Conservation (phyloP, 2,888 invertebrate genomes). For the Pseudeuparius sepicola region DNA sequence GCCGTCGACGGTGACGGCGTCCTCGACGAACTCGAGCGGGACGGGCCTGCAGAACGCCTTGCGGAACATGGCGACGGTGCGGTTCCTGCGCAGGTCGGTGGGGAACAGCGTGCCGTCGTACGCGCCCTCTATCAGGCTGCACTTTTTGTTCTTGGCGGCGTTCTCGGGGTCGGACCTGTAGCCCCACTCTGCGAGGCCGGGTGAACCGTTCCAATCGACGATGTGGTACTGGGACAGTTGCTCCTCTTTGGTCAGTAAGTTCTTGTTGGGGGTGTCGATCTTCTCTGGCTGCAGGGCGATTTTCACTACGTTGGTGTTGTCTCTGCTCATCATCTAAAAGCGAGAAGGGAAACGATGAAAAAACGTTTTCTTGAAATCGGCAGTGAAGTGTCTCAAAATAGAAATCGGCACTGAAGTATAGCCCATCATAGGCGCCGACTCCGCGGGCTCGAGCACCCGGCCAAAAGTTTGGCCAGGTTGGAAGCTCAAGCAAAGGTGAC, state of each 20-base stretch:
- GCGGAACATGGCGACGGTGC: slow-evolving; percentile 54
- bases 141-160: slow-evolving; percentile 42
- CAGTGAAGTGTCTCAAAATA: too few relatives aligned
- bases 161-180: slow-evolving; percentile 37
- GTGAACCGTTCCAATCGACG: slow-evolving; percentile 51
- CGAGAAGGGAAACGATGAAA: slow-evolving; percentile 16
- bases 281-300: slow-evolving; percentile 39
- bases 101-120: slow-evolving; percentile 69
- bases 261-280: slow-evolving; percentile 22
- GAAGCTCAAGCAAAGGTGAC: too few relatives aligned
- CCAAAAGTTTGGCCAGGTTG: too few relatives aligned
- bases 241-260: slow-evolving; percentile 27
- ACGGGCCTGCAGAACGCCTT: slow-evolving; percentile 68
- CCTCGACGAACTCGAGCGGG: slow-evolving; percentile 41
- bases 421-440: too few relatives aligned
- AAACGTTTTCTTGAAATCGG: too few relatives aligned
- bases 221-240: slow-evolving; percentile 44
- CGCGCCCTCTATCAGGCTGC: slow-evolving; percentile 56
- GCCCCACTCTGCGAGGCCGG: slow-evolving; percentile 61
- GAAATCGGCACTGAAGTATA: too few relatives aligned
- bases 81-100: slow-evolving; percentile 43
- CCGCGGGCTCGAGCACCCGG: too few relatives aligned
- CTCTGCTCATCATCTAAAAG: slow-evolving; percentile 46
- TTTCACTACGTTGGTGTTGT: slow-evolving; percentile 49
- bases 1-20: slow-evolving; percentile 39